These are phyloP conservation scores for Hormiphora californensis DNA, from an alignment of 37 sponge, comb jelly and placozoan species.

Conservation along the genomic window DNA sequence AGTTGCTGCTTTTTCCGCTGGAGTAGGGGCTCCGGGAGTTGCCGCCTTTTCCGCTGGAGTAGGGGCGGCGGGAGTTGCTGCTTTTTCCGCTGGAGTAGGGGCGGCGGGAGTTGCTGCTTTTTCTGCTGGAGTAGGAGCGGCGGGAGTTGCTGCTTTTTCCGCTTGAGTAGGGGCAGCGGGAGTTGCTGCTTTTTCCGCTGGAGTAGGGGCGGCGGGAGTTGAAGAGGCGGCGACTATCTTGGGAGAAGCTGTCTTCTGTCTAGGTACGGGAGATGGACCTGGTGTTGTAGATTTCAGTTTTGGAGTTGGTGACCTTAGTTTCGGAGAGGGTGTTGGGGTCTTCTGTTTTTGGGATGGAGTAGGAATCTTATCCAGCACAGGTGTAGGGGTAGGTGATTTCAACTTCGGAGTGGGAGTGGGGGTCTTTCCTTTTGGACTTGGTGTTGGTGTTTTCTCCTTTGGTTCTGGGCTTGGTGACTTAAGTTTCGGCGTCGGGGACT, in stretches of 20 bases:
- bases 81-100: not conserved
- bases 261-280: no score
- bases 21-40: not conserved
- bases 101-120: constrained; percentile 35
- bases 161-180: constrained; percentile 24
- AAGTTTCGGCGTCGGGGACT: no score
- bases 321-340: not conserved
- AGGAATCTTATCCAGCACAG: no score
- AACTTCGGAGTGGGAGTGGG: no score
- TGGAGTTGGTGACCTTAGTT: not conserved
- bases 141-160: constrained; percentile 42
- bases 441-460: no score
- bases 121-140: constrained; percentile 15
- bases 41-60: constrained; percentile 44
- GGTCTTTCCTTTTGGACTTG: no score
- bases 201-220: not conserved
- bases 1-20: constrained; percentile 13
- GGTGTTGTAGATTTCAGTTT: no score
- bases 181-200: constrained; percentile 49
- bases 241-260: constrained; percentile 4
- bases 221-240: not conserved
- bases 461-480: no score
- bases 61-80: constrained; percentile 18
- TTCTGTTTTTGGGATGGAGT: not conserved
- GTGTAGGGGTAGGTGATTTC: no score